Evolutionary conservation across 2,888 invertebrate species (phyloP), one percentile per base, ranked within the genome.

Genomic region (Zaprionus obscuricornis): DNA sequence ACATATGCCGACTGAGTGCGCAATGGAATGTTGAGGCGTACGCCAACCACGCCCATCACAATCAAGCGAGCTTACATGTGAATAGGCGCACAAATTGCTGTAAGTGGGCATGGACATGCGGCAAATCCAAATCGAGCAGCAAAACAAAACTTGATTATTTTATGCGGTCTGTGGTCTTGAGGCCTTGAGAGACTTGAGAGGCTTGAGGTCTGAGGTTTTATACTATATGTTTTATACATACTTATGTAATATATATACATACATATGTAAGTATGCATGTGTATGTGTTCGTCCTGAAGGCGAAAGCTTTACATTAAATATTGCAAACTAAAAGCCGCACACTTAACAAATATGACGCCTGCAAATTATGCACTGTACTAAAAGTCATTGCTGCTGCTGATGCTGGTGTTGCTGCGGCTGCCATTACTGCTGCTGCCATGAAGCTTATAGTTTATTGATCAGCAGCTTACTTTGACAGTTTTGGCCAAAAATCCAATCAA

Each of bases 131-230:
- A 89, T 88, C 88, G 87, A 86, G 85, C 87, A 85, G 71, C 78
- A 70, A 78, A 85, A 87, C 88, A 85, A 87, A 89, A 89, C 89
- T 86, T 88, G 89, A 88, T 88, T 88, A 89, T 88, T 88, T 88
- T 74, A 63, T 86, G 88, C 72, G 88, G 88, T 85, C 67, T 47
- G 49, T 33, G n/a, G n/a, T 47, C 49, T 36, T 60, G 49, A 20
- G 58, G 65, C 45, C 33, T 52, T n/a, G n/a, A n/a, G n/a, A 11
- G 24, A 7, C 22, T 16, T 36, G 16, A 8, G 51, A 43, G 60
- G 43, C 51, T 39, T 20, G 22, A 39, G 24, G 16, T 52, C 50
- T 69, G 60, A 64, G 51, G 73, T 58, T 63, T 46, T 49, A 37
- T 34, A 29, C 31, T n/a, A n/a, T n/a, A n/a, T n/a, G n/a, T n/a